Evolutionary conservation across 2,888 invertebrate genomes (phyloP).

Genomic region (Glaucopsyche alexis): DNA sequence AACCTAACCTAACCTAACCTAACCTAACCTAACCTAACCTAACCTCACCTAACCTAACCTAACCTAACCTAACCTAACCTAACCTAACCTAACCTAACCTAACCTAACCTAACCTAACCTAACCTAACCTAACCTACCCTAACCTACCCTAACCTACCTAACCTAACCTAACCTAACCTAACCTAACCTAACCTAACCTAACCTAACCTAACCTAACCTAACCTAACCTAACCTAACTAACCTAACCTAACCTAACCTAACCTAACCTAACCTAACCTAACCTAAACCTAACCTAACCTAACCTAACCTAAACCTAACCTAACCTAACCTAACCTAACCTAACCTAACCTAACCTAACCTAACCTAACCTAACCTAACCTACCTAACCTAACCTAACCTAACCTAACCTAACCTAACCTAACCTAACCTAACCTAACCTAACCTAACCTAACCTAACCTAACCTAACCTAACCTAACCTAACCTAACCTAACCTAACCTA

Average conservation of each 20-base stretch:
- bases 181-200: slow-evolving; percentile 33
- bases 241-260: slow-evolving; percentile 36
- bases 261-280: slow-evolving; percentile 38
- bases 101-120: slow-evolving; percentile 31
- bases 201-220: slow-evolving; percentile 34
- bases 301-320: slow-evolving; percentile 38
- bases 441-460: slow-evolving; percentile 39
- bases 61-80: slow-evolving; percentile 28
- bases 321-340: slow-evolving; percentile 37
- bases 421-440: slow-evolving; percentile 40
- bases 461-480: slow-evolving; percentile 38
- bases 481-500: slow-evolving; percentile 34
- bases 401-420: slow-evolving; percentile 37
- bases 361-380: too few relatives aligned
- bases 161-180: slow-evolving; percentile 34
- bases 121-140: slow-evolving; percentile 35
- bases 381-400: slow-evolving; percentile 35
- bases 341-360: slow-evolving; percentile 37
- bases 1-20: slow-evolving; percentile 34
- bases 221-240: slow-evolving; percentile 35
- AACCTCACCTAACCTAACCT: slow-evolving; percentile 31
- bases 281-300: too few relatives aligned
- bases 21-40: slow-evolving; percentile 34
- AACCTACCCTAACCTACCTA: too few relatives aligned
- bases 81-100: slow-evolving; percentile 32